Conservation (phyloP, 2,797 vertebrate species). For the Fistularia tabacaria region DNA sequence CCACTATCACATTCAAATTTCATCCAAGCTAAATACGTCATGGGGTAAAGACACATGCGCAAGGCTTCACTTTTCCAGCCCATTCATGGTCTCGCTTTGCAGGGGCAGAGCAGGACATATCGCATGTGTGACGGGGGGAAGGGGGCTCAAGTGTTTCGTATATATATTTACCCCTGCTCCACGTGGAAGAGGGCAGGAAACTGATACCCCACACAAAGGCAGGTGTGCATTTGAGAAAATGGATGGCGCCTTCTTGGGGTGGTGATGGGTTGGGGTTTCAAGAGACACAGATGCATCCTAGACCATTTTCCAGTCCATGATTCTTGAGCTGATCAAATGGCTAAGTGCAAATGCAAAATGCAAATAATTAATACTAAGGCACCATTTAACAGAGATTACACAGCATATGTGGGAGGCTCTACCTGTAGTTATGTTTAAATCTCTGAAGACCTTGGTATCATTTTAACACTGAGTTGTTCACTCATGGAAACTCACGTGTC, state of each 20-base stretch:
- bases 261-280: slow-evolving; percentile 10
- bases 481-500: slow-evolving; percentile 49
- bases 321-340: no score
- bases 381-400: no score
- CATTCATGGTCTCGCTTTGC: slow-evolving; percentile 82
- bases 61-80: slow-evolving; percentile 73
- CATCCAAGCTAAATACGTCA: slow-evolving; percentile 26
- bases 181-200: slow-evolving; percentile 39
- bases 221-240: slow-evolving; percentile 42
- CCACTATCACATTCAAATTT: slow-evolving; percentile 27
- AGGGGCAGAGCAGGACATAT: slow-evolving; percentile 52
- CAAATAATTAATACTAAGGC: no score
- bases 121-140: slow-evolving; percentile 36
- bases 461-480: slow-evolving; percentile 53
- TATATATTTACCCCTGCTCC: slow-evolving; percentile 12
- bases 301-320: no score
- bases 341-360: no score
- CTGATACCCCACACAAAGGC: slow-evolving; percentile 48
- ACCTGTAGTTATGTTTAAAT: no score
- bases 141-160: slow-evolving; percentile 26
- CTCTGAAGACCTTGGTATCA: not conserved
- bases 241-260: slow-evolving; percentile 21
- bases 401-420: no score
- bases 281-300: no score
- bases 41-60: slow-evolving; percentile 15